Evolutionary conservation across 2,888 invertebrate species (phyloP).

Genomic region (Andricus quercusramuli): DNA sequence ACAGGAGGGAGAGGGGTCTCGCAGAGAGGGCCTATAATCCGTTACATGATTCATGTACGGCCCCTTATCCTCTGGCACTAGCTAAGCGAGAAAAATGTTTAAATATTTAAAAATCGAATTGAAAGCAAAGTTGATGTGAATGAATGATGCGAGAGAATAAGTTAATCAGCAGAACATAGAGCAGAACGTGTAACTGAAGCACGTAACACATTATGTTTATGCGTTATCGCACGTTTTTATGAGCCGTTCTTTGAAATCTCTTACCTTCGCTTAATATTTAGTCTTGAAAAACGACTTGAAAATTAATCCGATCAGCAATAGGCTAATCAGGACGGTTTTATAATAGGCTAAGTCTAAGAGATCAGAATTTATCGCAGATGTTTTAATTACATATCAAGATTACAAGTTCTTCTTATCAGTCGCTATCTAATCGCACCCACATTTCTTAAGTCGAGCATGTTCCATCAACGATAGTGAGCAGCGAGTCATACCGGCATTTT

Average conservation of each 20-base stretch:
- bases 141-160: neutral
- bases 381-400: constrained; percentile 45
- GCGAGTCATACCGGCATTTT: constrained; percentile 7
- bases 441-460: constrained; percentile 20
- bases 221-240: constrained; percentile 19
- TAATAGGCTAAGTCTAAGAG: constrained; percentile 12
- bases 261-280: constrained; percentile 31
- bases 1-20: no score
- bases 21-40: no score
- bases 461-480: constrained; percentile 19
- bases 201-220: constrained; percentile 15
- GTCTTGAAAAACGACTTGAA: constrained; percentile 17
- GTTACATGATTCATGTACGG: no score
- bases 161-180: neutral
- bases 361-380: constrained; percentile 39
- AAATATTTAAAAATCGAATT: neutral
- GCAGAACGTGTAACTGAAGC: neutral
- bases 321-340: constrained; percentile 27
- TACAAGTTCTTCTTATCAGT: constrained; percentile 42
- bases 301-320: constrained; percentile 25
- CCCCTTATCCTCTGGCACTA: neutral
- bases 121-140: constrained; percentile 17
- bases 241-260: constrained; percentile 9
- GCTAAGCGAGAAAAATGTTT: no score
- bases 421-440: constrained; percentile 53